phyloP scores from a whole-genome alignment of 2,888 invertebrate species.

The Torymus tubicola region DNA sequence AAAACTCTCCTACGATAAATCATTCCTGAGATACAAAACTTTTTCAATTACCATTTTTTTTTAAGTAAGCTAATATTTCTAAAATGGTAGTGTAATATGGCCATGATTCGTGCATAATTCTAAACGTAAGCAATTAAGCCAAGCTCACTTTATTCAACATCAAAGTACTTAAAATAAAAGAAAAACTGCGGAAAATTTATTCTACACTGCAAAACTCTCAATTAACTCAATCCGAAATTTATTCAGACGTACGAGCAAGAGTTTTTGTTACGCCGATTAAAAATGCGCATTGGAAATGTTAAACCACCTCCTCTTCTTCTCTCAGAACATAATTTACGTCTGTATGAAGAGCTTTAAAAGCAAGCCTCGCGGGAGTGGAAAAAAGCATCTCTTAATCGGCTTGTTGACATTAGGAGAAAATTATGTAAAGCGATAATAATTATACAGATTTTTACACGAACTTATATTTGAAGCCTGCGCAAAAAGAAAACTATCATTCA shows the following conservation, averaged over 20 bases:
- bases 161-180: no score
- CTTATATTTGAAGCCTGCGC: background rate
- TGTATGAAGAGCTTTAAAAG: background rate
- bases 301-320: constrained; percentile 8
- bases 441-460: background rate
- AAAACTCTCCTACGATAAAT: no score
- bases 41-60: no score
- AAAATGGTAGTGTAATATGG: no score
- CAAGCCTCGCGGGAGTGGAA: background rate
- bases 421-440: constrained; percentile 26
- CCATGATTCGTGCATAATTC: no score
- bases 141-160: no score
- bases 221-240: no score
- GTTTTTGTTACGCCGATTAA: constrained; percentile 14
- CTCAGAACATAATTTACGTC: constrained; percentile 24
- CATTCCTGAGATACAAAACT: no score
- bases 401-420: constrained; percentile 33
- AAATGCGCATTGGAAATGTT: constrained; percentile 38
- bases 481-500: background rate
- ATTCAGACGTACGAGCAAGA: background rate
- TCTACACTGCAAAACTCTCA: no score
- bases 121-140: no score
- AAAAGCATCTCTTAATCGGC: background rate
- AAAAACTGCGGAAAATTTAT: no score
- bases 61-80: no score